Evolutionary conservation across 2,888 invertebrate species (phyloP).

Genomic region (Scaptomyza parva): DNA sequence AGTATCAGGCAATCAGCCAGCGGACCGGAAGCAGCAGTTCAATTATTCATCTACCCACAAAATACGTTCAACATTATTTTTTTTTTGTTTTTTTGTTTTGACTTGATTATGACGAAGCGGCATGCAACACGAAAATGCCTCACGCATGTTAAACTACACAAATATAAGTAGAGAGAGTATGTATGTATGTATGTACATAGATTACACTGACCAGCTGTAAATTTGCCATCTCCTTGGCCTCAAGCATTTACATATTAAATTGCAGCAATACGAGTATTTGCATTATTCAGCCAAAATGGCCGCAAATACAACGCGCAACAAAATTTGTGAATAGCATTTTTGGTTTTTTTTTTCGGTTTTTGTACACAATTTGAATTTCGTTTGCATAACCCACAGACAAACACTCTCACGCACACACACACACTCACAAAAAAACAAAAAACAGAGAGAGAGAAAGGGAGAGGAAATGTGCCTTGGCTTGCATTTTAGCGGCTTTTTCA

Average conservation of each 20-base stretch:
- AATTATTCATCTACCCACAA: conserved; percentile 70
- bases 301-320: conserved; percentile 61
- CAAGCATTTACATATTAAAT: conserved; percentile 79
- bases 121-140: conserved; percentile 39
- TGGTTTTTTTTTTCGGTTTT: conserved; percentile 22
- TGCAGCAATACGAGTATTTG: conserved; percentile 72
- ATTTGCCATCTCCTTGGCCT: conserved; percentile 68
- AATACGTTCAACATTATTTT: conserved; percentile 9
- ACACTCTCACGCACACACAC: conserved; percentile 11
- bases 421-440: neutral
- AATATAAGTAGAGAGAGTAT: conserved; percentile 12
- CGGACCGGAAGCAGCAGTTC: conserved; percentile 71
- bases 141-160: conserved; percentile 26
- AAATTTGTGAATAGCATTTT: conserved; percentile 51
- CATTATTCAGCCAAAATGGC: conserved; percentile 62
- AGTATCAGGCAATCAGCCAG: conserved; percentile 69
- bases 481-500: conserved; percentile 61
- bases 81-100: conserved; percentile 7
- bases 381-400: conserved; percentile 49
- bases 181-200: conserved; percentile 9
- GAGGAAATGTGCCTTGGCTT: conserved; percentile 29
- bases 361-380: conserved; percentile 58
- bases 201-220: conserved; percentile 32
- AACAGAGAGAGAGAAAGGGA: conserved; percentile 3
- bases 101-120: conserved; percentile 55